These are phyloP conservation scores for Morone saxatilis DNA, from an alignment of 2,113 vertebrate genomes.

Conservation along the genomic window DNA sequence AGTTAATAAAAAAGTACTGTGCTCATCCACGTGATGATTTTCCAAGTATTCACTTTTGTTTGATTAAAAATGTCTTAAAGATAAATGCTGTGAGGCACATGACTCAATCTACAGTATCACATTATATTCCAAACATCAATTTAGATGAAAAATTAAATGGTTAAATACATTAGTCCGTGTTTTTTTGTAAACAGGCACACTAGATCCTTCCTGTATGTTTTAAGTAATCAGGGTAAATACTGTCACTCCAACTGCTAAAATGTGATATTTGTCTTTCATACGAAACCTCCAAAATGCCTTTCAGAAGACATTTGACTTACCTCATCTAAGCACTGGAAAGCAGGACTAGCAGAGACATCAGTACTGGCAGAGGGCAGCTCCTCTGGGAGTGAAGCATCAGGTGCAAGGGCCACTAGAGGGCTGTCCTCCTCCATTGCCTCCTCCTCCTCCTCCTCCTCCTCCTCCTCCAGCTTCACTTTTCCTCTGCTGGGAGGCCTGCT, in stretches of 20 bases:
- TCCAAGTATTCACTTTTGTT: conserved; percentile 28
- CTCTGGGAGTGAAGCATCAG: conserved; percentile 76
- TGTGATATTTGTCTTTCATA: not conserved
- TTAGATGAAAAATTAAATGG: not conserved
- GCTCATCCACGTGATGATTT: conserved; percentile 32
- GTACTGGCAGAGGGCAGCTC: conserved; percentile 58
- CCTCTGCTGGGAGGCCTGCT: conserved; percentile 15
- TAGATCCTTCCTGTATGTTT: not conserved
- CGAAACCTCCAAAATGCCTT: not conserved
- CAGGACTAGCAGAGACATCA: conserved; percentile 79
- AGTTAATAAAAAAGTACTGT: conserved; percentile 58
- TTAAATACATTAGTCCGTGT: not conserved
- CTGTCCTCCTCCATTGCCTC: conserved; percentile 31
- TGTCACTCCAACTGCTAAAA: not conserved
- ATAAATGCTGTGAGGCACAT: not conserved
- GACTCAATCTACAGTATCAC: not conserved
- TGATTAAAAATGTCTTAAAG: not conserved
- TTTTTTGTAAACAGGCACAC: not conserved
- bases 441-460: conserved; percentile 3
- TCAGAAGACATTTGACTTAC: conserved; percentile 72
- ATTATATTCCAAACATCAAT: not conserved
- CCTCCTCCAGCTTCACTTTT: conserved; percentile 42
- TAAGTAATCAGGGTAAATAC: not conserved
- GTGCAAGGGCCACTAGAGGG: conserved; percentile 70
- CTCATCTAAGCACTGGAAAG: conserved; percentile 89